Evolutionary conservation across 2,113 vertebrate genomes (phyloP), one percentile per base, ranked within the genome.

Genomic region (Leptobrachium ailaonicum): DNA sequence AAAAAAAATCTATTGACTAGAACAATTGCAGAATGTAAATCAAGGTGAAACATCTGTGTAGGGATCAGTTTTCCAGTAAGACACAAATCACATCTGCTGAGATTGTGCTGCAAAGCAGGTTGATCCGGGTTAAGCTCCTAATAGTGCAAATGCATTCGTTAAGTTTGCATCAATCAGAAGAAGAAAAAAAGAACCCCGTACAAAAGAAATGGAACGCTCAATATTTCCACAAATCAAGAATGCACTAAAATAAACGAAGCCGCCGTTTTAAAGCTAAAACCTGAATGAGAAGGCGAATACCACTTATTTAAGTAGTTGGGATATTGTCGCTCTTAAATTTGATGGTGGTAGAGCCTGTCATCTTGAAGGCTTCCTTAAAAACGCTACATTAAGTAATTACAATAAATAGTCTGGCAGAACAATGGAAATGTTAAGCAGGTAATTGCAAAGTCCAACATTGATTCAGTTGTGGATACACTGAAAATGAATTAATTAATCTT

Each of bases 101-200:
- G 32, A 64, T 32, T 64, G 10, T 20, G 6, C 20, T 64, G 5
- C 5, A 45, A 40, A 53, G 56, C 76, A 63, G 68, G 6, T 14
- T 41, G 40, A 41, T 47, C 64, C 75, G 41, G 7, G 64, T n/a
- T 78, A 78, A 71, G 71, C 76, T n/a, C 45, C 56, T 44, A 63
- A 71, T 63, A 78, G 63, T n/a, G 67, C 56, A 71, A 53, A 78
- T 50, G 67, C 67, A 71, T 78, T 63, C 42, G 69, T 78, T 78
- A 78, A 70, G 8, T 9, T 67, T 14, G 20, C 11, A 58, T 13
- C 11, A 53, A 41, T 13, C 40, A 64, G 62, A 64, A 50, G 14
- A 12, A 62, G 6, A 64, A 64, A 32, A 64, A 20, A 64, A 32
- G 5, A 64, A 64, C 62, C 6, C n/a, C n/a, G 10, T 3, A 14